These are phyloP conservation scores for Ectemnius lituratus DNA, from an alignment of 2,888 invertebrate genomes.

Conservation along the genomic window DNA sequence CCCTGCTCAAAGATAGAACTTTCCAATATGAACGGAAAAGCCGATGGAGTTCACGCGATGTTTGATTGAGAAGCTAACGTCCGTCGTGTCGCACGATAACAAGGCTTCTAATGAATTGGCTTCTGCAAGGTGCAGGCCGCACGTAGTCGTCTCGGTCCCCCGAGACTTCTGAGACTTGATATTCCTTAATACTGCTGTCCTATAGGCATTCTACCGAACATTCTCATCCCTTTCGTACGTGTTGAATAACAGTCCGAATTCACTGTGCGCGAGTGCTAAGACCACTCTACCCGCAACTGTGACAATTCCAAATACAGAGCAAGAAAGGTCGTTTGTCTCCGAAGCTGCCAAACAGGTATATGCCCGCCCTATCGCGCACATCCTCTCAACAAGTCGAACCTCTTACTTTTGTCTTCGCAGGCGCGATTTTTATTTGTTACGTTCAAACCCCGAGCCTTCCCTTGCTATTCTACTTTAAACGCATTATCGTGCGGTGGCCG, in stretches of 20 bases:
- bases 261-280: slow-evolving; percentile 3
- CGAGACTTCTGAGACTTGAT: not conserved
- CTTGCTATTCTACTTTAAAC: no score
- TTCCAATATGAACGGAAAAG: not conserved
- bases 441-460: no score
- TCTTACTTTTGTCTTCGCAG: no score
- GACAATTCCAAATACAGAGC: slow-evolving; percentile 17
- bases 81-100: not conserved
- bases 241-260: slow-evolving; percentile 5
- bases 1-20: not conserved
- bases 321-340: slow-evolving; percentile 27
- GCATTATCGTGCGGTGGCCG: no score
- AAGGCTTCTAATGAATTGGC: slow-evolving; percentile 16
- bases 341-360: slow-evolving; percentile 32
- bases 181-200: not conserved
- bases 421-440: no score
- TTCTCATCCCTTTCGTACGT: not conserved
- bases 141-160: slow-evolving; percentile 1
- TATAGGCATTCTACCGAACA: no score
- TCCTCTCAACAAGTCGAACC: no score
- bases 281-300: not conserved
- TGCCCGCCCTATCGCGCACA: not conserved
- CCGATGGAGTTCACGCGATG: not conserved
- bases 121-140: slow-evolving; percentile 24
- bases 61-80: not conserved